These are phyloP conservation scores for Platyura marginata DNA, from an alignment of 1,140 invertebrate species.

Conservation along the genomic window DNA sequence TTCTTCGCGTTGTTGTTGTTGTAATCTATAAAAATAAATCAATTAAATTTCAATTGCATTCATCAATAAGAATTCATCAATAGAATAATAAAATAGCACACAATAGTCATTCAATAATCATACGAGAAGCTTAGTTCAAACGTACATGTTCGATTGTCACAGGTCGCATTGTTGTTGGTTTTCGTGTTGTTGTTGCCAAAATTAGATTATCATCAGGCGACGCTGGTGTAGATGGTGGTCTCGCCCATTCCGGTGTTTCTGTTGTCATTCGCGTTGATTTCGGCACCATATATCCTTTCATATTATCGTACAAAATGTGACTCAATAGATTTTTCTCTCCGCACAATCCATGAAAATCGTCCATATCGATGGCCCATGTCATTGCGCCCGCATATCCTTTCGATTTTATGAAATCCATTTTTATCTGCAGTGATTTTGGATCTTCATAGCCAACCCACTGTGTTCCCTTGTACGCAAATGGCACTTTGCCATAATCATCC, in stretches of 20 bases:
- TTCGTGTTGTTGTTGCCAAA: slow-evolving; percentile 8
- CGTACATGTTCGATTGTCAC: background rate
- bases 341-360: slow-evolving; percentile 62
- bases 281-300: slow-evolving; percentile 57
- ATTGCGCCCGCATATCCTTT: slow-evolving; percentile 71
- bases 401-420: slow-evolving; percentile 68
- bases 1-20: no score
- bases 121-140: background rate
- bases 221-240: slow-evolving; percentile 39
- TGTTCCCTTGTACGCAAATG: slow-evolving; percentile 67
- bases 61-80: no score
- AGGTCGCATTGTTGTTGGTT: slow-evolving; percentile 7
- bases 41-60: no score
- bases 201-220: slow-evolving; percentile 18
- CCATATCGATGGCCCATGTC: slow-evolving; percentile 82
- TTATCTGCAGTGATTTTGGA: slow-evolving; percentile 55
- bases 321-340: slow-evolving; percentile 52
- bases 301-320: slow-evolving; percentile 47
- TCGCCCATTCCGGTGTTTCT: slow-evolving; percentile 52
- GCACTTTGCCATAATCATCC: slow-evolving; percentile 62
- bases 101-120: no score
- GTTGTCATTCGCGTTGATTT: slow-evolving; percentile 43
- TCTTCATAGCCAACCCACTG: slow-evolving; percentile 91
- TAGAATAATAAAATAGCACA: no score
- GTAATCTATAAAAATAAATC: no score